Conservation (phyloP, 1,140 invertebrate species). For the Aphidius gifuensis region DNA sequence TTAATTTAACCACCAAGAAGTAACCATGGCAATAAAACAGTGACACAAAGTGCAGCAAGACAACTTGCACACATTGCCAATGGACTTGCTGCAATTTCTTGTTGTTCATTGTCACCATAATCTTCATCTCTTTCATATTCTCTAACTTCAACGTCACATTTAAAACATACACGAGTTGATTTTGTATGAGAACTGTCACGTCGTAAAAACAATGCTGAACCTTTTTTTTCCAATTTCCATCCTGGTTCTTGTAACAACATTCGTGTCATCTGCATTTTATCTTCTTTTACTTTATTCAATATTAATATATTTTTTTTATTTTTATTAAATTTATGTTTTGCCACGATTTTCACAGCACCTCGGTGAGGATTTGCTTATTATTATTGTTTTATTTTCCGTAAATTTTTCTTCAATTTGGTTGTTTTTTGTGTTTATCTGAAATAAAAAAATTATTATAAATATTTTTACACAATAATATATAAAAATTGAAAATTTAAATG, state of each 20-base stretch:
- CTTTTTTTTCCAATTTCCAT: constrained; percentile 55
- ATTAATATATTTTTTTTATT: not conserved
- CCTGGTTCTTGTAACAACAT: constrained; percentile 50
- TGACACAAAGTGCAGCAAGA: constrained; percentile 49
- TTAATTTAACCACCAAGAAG: constrained; percentile 47
- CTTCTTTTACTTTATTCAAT: too few relatives aligned
- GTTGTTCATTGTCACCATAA: constrained; percentile 35
- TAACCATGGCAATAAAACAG: constrained; percentile 50
- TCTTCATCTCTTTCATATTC: constrained; percentile 53
- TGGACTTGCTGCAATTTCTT: constrained; percentile 44
- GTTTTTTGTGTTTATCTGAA: too few relatives aligned
- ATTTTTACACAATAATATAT: too few relatives aligned
- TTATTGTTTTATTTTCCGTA: too few relatives aligned
- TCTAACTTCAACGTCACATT: constrained; percentile 54
- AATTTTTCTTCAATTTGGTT: too few relatives aligned
- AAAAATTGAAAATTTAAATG: too few relatives aligned
- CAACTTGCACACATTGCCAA: constrained; percentile 52
- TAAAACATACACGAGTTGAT: constrained; percentile 49
- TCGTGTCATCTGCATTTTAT: constrained; percentile 38
- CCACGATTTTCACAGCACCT: not conserved
- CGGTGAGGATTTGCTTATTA: too few relatives aligned
- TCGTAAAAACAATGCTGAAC: constrained; percentile 49
- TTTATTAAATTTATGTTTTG: not conserved
- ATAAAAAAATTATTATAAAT: too few relatives aligned
- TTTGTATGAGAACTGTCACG: constrained; percentile 45